Base-by-base conservation (phyloP, 2,113 vertebrate species). In the Gallinago jamesoni region DNA sequence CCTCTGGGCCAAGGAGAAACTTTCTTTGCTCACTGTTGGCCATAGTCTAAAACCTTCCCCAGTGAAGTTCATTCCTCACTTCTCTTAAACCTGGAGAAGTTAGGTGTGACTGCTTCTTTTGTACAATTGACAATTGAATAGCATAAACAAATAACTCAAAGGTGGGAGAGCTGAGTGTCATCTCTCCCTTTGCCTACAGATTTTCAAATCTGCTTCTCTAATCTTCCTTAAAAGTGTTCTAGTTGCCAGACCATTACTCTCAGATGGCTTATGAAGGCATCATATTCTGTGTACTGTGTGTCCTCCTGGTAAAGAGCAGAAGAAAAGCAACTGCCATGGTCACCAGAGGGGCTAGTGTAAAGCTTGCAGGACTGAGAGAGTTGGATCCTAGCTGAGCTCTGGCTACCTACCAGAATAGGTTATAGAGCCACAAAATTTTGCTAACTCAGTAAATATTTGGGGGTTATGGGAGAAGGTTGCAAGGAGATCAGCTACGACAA, bases 81-180 rank as follows among this genome's bases (percentile, higher is more conserved):
- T 77, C 19, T 89, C 77, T 67, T 60, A 55, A 47, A 28, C 18
- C 5, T 27, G 14, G 11, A 56, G 16, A 64, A 56, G 27, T 24
- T 81, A 8, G 3, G 1, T 14, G 5, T 19, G 37, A 57, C 31
- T 70, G 7, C 20, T 84, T 10, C 33, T 91, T 79, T 37, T 39
- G 16, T 39, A 23, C 3, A 20, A 9, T 0, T 41, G 13, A 23
- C 1, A 3, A 24, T 17, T 17, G 22, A 35, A 55, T 4, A 67
- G 3, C 23, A 45, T 14, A 52, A 81, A n/a, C 10, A 69, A 74
- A 47, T 47, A 30, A 10, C 10, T 50, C 62, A 35, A 75, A 60
- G 6, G 6, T 4, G 3, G 9, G 14, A 75, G 4, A 35, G 9
- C 14, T 45, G 56, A 12, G 6, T 92, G 23, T 43, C 7, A 21